Evolutionary conservation across 2,113 vertebrate genomes (phyloP).

Genomic region (Panthera leo): DNA sequence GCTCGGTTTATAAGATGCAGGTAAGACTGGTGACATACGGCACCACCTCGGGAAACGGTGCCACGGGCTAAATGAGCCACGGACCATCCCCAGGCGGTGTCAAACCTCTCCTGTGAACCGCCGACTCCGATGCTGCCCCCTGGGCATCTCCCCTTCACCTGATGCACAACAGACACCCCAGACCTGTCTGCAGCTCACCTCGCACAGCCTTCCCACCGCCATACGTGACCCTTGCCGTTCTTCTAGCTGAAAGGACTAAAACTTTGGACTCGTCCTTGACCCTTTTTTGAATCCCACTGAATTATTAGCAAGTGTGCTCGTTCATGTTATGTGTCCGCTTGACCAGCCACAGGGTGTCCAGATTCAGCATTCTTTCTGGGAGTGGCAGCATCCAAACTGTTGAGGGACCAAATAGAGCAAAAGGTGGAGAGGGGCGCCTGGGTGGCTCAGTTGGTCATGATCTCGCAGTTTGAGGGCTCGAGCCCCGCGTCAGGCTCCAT

Average conservation of each 20-base stretch:
- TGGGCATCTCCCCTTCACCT: background rate
- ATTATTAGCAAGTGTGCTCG: background rate
- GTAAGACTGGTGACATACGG: background rate
- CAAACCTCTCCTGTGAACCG: background rate
- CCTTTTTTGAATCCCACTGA: background rate
- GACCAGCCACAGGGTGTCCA: accelerated
- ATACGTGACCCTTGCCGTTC: too few species aligned
- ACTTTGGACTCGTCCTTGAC: background rate
- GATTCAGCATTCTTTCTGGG: background rate
- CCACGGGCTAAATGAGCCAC: background rate
- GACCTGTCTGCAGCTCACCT: too few species aligned
- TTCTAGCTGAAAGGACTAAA: background rate
- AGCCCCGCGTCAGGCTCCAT: too few species aligned
- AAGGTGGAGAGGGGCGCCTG: background rate
- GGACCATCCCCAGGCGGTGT: accelerated
- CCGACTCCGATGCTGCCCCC: background rate
- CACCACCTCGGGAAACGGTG: background rate
- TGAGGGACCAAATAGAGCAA: background rate
- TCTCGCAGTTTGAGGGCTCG: too few species aligned
- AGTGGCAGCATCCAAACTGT: background rate
- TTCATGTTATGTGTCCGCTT: background rate
- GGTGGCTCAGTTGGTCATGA: too few species aligned
- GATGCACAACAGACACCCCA: background rate
- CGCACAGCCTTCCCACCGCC: too few species aligned
- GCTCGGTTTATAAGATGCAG: background rate